Base-by-base conservation (phyloP, 92 coral and sea anemone species). In the Porites lobata region DNA sequence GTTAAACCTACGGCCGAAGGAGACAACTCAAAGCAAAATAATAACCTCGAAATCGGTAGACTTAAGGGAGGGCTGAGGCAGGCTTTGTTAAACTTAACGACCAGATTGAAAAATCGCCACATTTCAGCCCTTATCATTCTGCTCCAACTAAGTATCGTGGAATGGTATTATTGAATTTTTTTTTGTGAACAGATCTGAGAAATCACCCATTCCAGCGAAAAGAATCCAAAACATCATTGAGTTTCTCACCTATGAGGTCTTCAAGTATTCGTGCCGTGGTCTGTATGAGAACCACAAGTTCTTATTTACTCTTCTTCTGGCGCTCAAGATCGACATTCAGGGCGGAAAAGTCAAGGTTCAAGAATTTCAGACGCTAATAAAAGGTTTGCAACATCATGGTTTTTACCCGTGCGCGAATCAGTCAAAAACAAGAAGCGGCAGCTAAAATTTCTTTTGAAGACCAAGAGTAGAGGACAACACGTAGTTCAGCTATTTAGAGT, bases 151-250 rank as follows among this genome's bases (percentile, higher is more conserved):
- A 29, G 32, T 29, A 29, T 29, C 32, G 32, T 38, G 47, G 47
- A 20, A 9, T 19, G 15, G 61, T 56, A 52, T 53, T 9, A 3
- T n/a, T 7, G 15, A 9, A 2, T 9, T 52, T 51, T 4, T 17
- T 8, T 7, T 38, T 65, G 24, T 50, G 15, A 19, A 75, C 69
- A 95, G 98, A 29, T 95, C 98, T 3, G 94, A 93, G 85, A 95
- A 95, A 89, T 95, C 98, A 24, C 98, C 95, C 9, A 93, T 95
- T 76, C 98, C 98, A 61, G 94, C 96, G 47, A 95, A 95, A 84
- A 88, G 98, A 71, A 95, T 95, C 85, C 98, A 93, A 87, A 95
- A 95, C 90, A 95, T 95, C 89, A 95, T 95, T 79, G 98, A 95
- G 91, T 95, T 88, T 78, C 91, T 95, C 84, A 93, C 96, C 7